Evolutionary conservation across 2,113 vertebrate genomes (phyloP), one percentile per base, ranked within the genome.

Genomic region (Apistogramma diplotaenia): DNA sequence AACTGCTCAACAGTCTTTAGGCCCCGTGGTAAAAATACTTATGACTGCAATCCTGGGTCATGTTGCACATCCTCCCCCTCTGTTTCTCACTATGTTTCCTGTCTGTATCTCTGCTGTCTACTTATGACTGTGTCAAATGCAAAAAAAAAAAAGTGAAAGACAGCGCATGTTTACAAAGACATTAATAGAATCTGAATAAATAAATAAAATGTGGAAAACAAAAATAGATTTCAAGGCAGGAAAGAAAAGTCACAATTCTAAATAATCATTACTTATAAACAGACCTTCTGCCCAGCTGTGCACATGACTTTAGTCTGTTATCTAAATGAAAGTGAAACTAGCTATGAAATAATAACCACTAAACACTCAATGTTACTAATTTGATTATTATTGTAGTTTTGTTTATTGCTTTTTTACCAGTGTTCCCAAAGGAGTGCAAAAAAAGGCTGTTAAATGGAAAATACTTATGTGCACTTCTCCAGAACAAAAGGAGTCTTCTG

Each of bases 401-500:
- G 4, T 67, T 11, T 67, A 19, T 16, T 70, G 10, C 16, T 27
- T 16, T 29, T 19, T 70, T 29, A 70, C 40, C 11, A 23, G 62
- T 29, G 29, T 9, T 25, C 23, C 1, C 23, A 46, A 67, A 46
- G 9, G 46, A 25, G 18, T 67, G 40, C 37, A 67, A 2, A 1
- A 46, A 46, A 49, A 49, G 29, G 40, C 1, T 19, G 19, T 49
- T 49, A 49, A 29, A 3, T 12, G 40, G 0, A 67, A 46, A 43
- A 40, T 67, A 67, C 19, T 27, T 46, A 0, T 67, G 40, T 27
- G 15, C 3, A 40, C 55, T 53, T 74, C 67, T 74, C 6, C 70
- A 55, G 40, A 73, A 89, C 86, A 89, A 87, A 90, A 88, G 79
- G 83, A 85, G 91, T 88, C 62, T 77, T 86, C 85, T 62, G 71